Evolutionary conservation across 1,140 invertebrate species (phyloP), one percentile per base, ranked within the genome.

Genomic region (Zaprionus ornatus): DNA sequence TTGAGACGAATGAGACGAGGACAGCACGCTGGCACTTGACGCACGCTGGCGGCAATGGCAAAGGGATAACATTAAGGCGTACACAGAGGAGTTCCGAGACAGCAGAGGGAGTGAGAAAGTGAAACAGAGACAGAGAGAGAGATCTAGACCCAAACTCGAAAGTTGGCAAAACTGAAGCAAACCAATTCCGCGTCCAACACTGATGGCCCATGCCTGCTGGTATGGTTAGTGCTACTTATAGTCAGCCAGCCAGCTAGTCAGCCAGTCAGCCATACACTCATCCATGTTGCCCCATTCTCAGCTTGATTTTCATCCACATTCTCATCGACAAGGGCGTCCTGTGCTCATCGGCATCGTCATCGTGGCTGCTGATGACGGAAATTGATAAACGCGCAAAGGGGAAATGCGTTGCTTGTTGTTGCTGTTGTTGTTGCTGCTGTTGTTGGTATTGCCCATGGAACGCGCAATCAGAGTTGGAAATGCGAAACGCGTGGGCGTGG

Each of bases 321-420:
- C n/a, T 9, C n/a, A 9, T 17, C 55, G 37, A 10, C 63, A 37
- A 15, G 7, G 13, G 13, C 35, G 35, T 37, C 13, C 35, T 37
- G 35, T 35, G 56, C 35, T 69, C 65, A 29, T 52, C 66, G 56
- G 35, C 65, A 68, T 70, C 66, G 56, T 32, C 69, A 54, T 40
- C 50, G 68, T 42, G 29, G 75, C 70, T 78, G 80, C 62, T 80
- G 85, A 90, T 90, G 85, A 90, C 81, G 85, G 85, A 90, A 90
- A 90, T 90, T 90, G 85, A 90, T 90, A 90, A 90, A 90, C 86
- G 85, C 85, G 86, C 85, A 73, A 80, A 74, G 79, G 85, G 78
- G 74, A 79, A 83, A 59, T 74, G 23, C 64, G 60, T 40, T 54
- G 57, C 23, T 21, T 27, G 32, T 37, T 29, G 29, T 25, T 73